Evolutionary conservation across 2,113 vertebrate genomes (phyloP), one percentile per base, ranked within the genome.

Genomic region (Colossoma macropomum): DNA sequence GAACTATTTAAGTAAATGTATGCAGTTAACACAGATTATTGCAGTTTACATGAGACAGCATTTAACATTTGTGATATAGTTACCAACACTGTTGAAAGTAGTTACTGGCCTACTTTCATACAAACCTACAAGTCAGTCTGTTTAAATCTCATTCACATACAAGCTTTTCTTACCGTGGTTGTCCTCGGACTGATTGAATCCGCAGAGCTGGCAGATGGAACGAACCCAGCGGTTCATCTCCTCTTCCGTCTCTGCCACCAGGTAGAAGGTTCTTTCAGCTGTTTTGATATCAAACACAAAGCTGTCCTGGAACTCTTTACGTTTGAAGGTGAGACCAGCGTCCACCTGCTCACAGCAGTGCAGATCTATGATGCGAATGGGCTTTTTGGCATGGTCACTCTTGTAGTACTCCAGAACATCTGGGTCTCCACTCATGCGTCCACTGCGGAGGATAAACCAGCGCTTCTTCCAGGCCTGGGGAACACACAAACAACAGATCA

Each of bases 191-290:
- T 99, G 98, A 92, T 99, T 99, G 94, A 99, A 99, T 74, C 98
- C 98, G 28, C 98, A 99, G 83, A 99, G 97, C 91, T 99, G 97
- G 89, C 98, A 99, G 92, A 99, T 99, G 87, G 96, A 96, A 86
- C 97, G 96, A 34, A 99, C 98, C 98, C 98, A 99, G 87, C 98
- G 98, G 90, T 97, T 99, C 98, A 99, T 99, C 81, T 99, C 98
- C 1, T 98, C 98, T 87, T 99, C 97, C 0, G 97, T 98, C 90
- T 99, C 98, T 0, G 98, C 98, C 80, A 99, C 98, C 65, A 99
- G 95, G 86, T 99, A 99, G 87, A 99, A 99, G 84, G 97, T 99
- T 83, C 98, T 96, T 83, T 99, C 98, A 0, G 95, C 96, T 23
- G 98, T 99, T 92, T 97, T 99, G 94, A 99, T 97, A 93, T 99